Evolutionary conservation across 2,888 invertebrate species (phyloP).

Genomic region (Eilema depressum): DNA sequence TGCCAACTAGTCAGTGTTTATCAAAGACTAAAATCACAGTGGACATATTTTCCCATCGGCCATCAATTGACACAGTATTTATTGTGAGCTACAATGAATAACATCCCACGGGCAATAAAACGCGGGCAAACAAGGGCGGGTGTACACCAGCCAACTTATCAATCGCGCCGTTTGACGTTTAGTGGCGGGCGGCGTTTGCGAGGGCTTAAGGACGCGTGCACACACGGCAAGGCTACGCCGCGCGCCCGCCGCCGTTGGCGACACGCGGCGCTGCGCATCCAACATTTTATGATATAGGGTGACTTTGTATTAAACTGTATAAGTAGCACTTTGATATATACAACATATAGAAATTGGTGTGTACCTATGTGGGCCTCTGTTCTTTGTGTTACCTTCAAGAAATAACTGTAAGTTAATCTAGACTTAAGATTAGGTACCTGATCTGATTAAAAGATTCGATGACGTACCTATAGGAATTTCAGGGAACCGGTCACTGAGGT

Average conservation of each 20-base stretch:
- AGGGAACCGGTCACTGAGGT: too few species aligned
- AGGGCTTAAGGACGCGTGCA: conserved; percentile 74
- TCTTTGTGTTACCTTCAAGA: too few species aligned
- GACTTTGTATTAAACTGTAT: conserved; percentile 12
- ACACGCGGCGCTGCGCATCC: conserved; percentile 53
- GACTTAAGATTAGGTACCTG: too few species aligned
- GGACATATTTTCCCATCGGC: conserved; percentile 72
- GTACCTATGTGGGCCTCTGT: not conserved
- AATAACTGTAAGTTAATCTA: too few species aligned
- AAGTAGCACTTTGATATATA: conserved; percentile 25
- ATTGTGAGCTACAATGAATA: conserved; percentile 59
- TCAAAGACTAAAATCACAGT: conserved; percentile 55
- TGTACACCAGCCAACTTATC: conserved; percentile 69
- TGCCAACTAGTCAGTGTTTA: conserved; percentile 36
- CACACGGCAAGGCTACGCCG: conserved; percentile 43
- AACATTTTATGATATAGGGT: conserved; percentile 16
- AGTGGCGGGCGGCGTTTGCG: conserved; percentile 69
- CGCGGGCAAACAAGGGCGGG: conserved; percentile 71
- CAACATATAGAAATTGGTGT: not conserved
- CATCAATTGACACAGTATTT: conserved; percentile 49
- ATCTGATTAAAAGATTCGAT: too few species aligned
- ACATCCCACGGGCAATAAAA: conserved; percentile 69
- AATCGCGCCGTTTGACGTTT: conserved; percentile 78
- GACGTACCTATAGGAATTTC: too few species aligned
- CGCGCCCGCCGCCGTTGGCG: conserved; percentile 56